Percentiles rank a stretch among this genome's conserved stretches.
These are phyloP conservation scores for Conchocele bisecta DNA, from an alignment of 2,888 invertebrate genomes.

Conservation along the genomic window DNA sequence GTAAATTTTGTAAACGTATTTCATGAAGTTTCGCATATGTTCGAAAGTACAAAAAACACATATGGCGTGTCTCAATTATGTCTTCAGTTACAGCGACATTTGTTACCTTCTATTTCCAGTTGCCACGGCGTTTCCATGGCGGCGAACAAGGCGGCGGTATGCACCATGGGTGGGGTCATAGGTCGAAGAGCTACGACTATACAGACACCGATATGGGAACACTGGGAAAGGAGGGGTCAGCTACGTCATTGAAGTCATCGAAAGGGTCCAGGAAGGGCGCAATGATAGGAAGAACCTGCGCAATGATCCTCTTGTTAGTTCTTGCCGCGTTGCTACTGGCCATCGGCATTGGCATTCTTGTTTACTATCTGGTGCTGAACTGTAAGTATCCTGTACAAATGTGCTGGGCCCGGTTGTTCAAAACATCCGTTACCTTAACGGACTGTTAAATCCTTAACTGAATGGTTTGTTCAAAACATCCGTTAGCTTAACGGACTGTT, in stretches of 20 bases:
- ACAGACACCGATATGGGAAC: slow-evolving; percentile 42
- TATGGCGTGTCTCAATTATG: too few species aligned
- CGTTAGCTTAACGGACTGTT: too few species aligned
- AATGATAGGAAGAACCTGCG: slow-evolving; percentile 40
- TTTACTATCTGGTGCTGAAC: slow-evolving; percentile 55
- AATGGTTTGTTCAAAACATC: too few species aligned
- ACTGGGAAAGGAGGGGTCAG: slow-evolving; percentile 19
- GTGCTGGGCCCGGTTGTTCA: too few species aligned
- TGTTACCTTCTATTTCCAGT: too few species aligned
- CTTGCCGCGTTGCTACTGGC: slow-evolving; percentile 63
- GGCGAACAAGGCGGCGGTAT: slow-evolving; percentile 33
- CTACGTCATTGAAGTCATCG: slow-evolving; percentile 50
- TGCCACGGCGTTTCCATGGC: slow-evolving; percentile 52
- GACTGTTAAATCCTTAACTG: too few species aligned
- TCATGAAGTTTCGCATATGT: too few species aligned
- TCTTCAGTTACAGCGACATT: too few species aligned
- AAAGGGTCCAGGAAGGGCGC: slow-evolving; percentile 21
- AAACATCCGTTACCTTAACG: too few species aligned
- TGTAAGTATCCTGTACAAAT: slow-evolving; percentile 46
- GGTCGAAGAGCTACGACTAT: slow-evolving; percentile 50
- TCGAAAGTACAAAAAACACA: too few species aligned
- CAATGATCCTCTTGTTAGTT: slow-evolving; percentile 54
- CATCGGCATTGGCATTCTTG: slow-evolving; percentile 62
- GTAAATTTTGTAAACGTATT: too few species aligned
- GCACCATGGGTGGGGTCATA: slow-evolving; percentile 29